A percentile compares a stretch with the other conserved stretches of the same genome.
These are phyloP conservation scores for Ricordea florida DNA, from an alignment of 92 coral and sea anemone species.

Conservation along the genomic window DNA sequence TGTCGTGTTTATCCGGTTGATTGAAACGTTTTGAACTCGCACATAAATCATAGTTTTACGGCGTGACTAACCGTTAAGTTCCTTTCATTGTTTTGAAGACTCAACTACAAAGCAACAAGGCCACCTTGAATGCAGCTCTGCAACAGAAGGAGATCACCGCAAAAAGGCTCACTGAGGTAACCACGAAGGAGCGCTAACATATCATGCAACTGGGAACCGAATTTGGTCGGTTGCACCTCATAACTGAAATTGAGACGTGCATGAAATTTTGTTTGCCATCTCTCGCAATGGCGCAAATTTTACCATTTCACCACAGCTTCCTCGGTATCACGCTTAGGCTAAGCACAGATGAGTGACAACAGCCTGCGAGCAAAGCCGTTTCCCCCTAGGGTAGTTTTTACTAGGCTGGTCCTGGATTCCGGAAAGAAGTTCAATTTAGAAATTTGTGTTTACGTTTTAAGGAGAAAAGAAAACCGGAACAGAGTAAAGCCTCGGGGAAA, in stretches of 20 bases:
- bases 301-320: too few relatives aligned
- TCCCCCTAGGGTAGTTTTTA: too few relatives aligned
- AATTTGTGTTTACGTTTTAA: too few relatives aligned
- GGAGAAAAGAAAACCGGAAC: too few relatives aligned
- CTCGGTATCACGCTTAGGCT: too few relatives aligned
- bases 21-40: background rate
- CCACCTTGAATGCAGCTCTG: background rate
- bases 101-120: slow-evolving; percentile 16
- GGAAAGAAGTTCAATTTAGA: too few relatives aligned
- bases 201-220: background rate
- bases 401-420: too few relatives aligned
- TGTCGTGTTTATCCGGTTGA: background rate
- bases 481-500: too few relatives aligned
- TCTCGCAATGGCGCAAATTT: too few relatives aligned
- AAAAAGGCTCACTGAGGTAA: slow-evolving; percentile 6
- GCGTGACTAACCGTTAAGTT: background rate
- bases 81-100: background rate
- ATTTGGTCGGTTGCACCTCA: background rate
- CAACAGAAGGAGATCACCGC: background rate
- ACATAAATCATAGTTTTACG: background rate
- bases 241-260: background rate
- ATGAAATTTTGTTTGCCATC: too few relatives aligned
- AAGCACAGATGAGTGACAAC: too few relatives aligned
- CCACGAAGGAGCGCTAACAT: background rate
- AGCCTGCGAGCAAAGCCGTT: too few relatives aligned